phyloP scores from a whole-genome alignment of 2,113 vertebrate genomes.

The Neogale vison region DNA sequence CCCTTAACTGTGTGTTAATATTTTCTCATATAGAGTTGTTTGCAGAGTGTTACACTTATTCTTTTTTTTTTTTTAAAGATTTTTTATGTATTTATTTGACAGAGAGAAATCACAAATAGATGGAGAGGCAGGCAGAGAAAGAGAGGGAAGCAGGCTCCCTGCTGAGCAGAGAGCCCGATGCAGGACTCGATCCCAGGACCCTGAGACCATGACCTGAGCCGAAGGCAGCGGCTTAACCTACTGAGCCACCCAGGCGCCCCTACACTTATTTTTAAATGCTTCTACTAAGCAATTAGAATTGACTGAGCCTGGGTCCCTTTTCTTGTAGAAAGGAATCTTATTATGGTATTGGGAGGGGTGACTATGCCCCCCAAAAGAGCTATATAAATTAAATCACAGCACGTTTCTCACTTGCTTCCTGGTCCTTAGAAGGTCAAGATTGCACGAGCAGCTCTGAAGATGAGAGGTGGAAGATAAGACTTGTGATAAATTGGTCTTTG shows the following conservation, averaged over 20 bases:
- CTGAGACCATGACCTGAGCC: no score
- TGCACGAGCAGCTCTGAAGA: not conserved
- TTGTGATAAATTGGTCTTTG: not conserved
- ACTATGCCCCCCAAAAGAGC: not conserved
- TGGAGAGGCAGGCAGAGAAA: no score
- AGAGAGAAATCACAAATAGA: no score
- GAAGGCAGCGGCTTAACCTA: no score
- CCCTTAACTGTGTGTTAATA: not conserved
- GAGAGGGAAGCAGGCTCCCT: no score
- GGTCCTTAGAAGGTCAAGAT: not conserved
- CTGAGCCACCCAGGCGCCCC: no score
- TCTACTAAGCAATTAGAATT: not conserved
- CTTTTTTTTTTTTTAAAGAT: no score
- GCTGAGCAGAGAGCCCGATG: no score
- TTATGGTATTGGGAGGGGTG: not conserved
- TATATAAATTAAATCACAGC: not conserved
- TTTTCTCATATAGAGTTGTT: not conserved
- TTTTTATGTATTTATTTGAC: no score
- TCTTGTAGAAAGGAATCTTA: slow-evolving; percentile 13
- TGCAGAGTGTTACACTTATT: not conserved
- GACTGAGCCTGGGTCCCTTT: not conserved
- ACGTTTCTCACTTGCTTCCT: not conserved
- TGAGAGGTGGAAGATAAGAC: slow-evolving; percentile 16
- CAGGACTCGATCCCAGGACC: no score
- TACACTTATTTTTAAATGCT: not conserved